Percentiles rank a stretch among this genome's conserved stretches.
Evolutionary conservation across 2,797 vertebrate species (phyloP).

Genomic region (Anguilla anguilla): DNA sequence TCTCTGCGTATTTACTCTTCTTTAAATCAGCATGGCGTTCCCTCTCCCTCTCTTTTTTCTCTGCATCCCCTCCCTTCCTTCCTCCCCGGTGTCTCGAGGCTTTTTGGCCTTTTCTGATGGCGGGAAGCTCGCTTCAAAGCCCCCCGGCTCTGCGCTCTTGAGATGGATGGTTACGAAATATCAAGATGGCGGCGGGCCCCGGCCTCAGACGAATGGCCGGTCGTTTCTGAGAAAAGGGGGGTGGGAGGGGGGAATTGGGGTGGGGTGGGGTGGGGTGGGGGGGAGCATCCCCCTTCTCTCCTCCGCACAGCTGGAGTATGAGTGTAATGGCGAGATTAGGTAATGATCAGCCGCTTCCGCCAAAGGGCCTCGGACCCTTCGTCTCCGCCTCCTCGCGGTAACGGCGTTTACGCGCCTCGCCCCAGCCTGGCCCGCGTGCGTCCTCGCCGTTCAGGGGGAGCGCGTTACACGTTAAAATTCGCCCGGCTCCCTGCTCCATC

Average conservation of each 20-base stretch:
- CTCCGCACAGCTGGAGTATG: not conserved
- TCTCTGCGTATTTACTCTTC: not conserved
- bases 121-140: slow-evolving; percentile 40
- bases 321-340: not conserved
- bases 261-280: not conserved
- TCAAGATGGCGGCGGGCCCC: not conserved
- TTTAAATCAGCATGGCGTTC: not conserved
- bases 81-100: not conserved
- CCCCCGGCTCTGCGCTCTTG: not conserved
- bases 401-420: not conserved
- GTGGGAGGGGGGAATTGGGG: too few relatives aligned
- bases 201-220: not conserved
- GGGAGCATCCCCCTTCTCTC: not conserved
- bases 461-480: not conserved
- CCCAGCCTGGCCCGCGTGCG: not conserved
- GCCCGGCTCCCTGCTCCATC: not conserved
- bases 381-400: not conserved
- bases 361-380: not conserved
- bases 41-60: not conserved
- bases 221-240: not conserved
- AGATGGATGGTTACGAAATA: not conserved
- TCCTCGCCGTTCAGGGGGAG: not conserved
- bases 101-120: not conserved
- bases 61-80: not conserved
- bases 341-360: not conserved